Conservation (phyloP, 2,888 invertebrate species). For the Synanthedon myopaeformis region DNA sequence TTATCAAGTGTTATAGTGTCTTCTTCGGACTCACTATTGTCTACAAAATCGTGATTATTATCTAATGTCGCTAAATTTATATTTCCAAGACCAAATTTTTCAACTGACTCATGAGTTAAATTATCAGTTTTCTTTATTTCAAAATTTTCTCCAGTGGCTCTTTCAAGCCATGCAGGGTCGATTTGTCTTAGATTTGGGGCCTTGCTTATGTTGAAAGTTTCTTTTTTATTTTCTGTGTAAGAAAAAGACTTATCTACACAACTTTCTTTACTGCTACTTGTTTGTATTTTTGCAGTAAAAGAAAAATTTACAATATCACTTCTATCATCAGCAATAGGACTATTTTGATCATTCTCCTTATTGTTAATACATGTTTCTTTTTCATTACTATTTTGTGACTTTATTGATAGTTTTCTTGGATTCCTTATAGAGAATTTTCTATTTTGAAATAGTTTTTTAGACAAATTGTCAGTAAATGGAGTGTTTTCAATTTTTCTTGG, state of each 20-base stretch:
- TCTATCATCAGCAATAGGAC: background rate
- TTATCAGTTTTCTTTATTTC: constrained; percentile 12
- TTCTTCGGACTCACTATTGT: constrained; percentile 78
- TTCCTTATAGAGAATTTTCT: constrained; percentile 79
- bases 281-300: constrained; percentile 9
- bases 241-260: constrained; percentile 1
- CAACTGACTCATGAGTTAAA: constrained; percentile 5
- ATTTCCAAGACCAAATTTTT: constrained; percentile 51
- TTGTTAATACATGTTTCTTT: constrained; percentile 7
- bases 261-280: background rate
- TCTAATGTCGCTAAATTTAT: constrained; percentile 13
- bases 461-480: constrained; percentile 63
- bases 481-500: constrained; percentile 15
- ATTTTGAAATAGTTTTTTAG: constrained; percentile 77
- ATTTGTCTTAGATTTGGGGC: constrained; percentile 28
- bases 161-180: constrained; percentile 54
- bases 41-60: constrained; percentile 72
- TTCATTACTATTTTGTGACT: constrained; percentile 17
- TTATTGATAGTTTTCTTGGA: constrained; percentile 74
- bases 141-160: constrained; percentile 49
- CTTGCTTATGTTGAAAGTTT: background rate
- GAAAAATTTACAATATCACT: constrained; percentile 2
- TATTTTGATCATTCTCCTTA: background rate
- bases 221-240: background rate
- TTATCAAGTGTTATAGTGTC: constrained; percentile 49